These are phyloP conservation scores for Orestias chungarensis DNA, from an alignment of 2,797 vertebrate genomes.

Conservation along the genomic window DNA sequence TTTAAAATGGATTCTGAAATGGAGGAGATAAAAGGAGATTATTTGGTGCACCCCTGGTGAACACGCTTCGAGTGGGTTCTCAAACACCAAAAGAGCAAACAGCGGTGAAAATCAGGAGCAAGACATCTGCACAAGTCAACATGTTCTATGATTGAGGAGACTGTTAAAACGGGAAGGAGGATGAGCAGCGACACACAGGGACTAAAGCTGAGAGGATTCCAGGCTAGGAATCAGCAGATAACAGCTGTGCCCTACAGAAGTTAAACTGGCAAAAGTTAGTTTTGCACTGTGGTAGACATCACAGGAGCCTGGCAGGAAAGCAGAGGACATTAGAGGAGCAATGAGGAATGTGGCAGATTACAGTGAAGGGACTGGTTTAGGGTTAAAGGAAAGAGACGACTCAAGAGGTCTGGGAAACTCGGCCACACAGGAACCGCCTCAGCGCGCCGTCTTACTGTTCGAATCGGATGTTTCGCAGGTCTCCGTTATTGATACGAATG, in stretches of 20 bases:
- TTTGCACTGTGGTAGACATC: slow-evolving; percentile 36
- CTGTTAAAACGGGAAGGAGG: slow-evolving; percentile 20
- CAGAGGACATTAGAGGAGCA: slow-evolving; percentile 3
- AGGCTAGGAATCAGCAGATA: slow-evolving; percentile 9
- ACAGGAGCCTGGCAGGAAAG: slow-evolving; percentile 23
- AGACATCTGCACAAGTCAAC: slow-evolving; percentile 14
- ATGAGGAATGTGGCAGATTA: neutral
- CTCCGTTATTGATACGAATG: slow-evolving; percentile 93
- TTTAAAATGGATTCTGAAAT: too few relatives aligned
- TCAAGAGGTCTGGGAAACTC: slow-evolving; percentile 19
- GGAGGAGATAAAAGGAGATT: too few relatives aligned
- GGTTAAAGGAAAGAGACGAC: neutral
- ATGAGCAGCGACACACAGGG: slow-evolving; percentile 32
- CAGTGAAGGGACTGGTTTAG: neutral
- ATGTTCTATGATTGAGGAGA: neutral
- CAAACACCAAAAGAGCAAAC: slow-evolving; percentile 8
- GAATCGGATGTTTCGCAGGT: slow-evolving; percentile 94
- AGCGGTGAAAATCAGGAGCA: slow-evolving; percentile 27
- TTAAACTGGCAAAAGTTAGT: slow-evolving; percentile 50
- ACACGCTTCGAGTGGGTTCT: slow-evolving; percentile 14
- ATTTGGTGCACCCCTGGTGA: too few relatives aligned
- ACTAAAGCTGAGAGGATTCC: slow-evolving; percentile 26
- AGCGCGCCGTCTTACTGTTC: slow-evolving; percentile 89
- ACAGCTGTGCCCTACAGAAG: slow-evolving; percentile 45
- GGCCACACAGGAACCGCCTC: slow-evolving; percentile 20